A percentile compares a stretch with the other conserved stretches of the same genome.
These are phyloP conservation scores for Tetanocera ferruginea DNA, from an alignment of 2,888 invertebrate genomes.

Conservation along the genomic window DNA sequence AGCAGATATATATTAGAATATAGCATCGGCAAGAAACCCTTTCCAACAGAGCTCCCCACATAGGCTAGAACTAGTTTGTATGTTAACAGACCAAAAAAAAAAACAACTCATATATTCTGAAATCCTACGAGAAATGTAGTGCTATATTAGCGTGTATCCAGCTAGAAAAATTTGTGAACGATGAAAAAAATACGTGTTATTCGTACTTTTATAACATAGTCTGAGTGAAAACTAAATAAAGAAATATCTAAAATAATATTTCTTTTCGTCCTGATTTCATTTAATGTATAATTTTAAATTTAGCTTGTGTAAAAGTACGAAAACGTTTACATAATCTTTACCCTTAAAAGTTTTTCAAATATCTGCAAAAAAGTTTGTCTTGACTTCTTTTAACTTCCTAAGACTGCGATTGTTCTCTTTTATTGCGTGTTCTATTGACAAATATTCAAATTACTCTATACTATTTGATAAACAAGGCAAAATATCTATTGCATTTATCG, in stretches of 20 bases:
- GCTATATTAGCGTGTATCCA: not conserved
- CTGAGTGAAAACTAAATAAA: too few species aligned
- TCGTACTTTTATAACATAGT: too few species aligned
- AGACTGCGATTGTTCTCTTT: not conserved
- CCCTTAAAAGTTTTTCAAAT: too few species aligned
- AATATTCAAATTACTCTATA: not conserved
- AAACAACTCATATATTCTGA: not conserved
- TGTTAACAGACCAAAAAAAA: too few species aligned
- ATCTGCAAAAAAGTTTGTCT: too few species aligned
- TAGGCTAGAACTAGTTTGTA: slow-evolving; percentile 4
- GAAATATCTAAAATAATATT: too few species aligned
- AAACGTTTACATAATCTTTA: too few species aligned
- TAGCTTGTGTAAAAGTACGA: too few species aligned
- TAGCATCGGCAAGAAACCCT: slow-evolving; percentile 6
- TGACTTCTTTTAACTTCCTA: not conserved
- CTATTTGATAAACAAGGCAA: not conserved
- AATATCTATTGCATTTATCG: not conserved
- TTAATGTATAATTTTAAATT: too few species aligned
- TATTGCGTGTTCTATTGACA: not conserved
- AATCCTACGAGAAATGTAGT: not conserved
- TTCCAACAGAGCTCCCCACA: not conserved
- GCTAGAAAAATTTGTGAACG: not conserved
- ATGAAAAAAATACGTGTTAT: too few species aligned
- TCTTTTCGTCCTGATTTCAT: too few species aligned
- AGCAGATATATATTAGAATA: not conserved